These are phyloP conservation scores for Deroplatys truncata DNA, from an alignment of 2,888 invertebrate species.

Conservation along the genomic window DNA sequence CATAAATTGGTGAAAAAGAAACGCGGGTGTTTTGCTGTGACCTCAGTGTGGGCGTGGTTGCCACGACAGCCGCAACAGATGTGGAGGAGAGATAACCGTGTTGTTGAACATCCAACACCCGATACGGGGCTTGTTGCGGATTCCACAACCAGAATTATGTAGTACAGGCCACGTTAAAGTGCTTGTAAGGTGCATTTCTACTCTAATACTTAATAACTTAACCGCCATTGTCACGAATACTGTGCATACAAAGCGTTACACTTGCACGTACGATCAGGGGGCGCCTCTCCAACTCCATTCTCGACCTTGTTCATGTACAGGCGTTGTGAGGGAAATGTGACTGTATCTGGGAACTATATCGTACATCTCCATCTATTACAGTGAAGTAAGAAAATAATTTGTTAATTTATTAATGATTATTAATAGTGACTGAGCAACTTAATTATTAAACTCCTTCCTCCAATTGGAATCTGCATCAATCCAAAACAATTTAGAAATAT, in stretches of 20 bases:
- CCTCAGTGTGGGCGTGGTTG: not conserved
- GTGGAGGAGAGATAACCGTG: not conserved
- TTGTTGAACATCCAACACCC: not conserved
- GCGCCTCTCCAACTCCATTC: too few species aligned
- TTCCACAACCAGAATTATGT: not conserved
- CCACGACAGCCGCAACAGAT: not conserved
- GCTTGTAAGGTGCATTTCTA: not conserved
- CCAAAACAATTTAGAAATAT: too few species aligned
- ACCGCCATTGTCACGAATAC: not conserved
- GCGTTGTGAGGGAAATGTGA: too few species aligned
- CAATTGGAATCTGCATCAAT: too few species aligned
- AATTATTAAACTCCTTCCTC: too few species aligned
- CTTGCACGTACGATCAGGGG: too few species aligned
- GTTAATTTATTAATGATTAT: too few species aligned
- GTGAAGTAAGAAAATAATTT: too few species aligned
- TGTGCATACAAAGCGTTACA: not conserved
- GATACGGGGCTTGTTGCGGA: not conserved
- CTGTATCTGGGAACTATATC: too few species aligned
- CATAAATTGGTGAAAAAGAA: not conserved
- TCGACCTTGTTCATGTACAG: too few species aligned
- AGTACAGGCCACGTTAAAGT: not conserved
- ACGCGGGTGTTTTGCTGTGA: not conserved
- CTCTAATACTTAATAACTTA: not conserved
- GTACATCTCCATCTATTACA: too few species aligned
- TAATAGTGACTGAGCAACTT: too few species aligned